Conservation (phyloP, 2,888 invertebrate genomes). For the Agrochola lychnidis region DNA sequence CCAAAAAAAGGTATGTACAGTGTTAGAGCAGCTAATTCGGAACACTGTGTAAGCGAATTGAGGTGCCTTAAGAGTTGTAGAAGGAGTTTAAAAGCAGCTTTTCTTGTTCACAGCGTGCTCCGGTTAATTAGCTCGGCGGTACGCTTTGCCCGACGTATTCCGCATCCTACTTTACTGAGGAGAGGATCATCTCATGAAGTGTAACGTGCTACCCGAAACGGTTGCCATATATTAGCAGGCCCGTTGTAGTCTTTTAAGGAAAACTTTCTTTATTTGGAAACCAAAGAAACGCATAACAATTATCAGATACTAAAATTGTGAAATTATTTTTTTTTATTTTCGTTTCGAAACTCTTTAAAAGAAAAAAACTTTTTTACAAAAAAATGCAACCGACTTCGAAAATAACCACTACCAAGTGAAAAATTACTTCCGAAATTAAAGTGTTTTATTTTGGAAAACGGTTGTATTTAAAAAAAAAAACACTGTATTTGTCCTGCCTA, state of each 20-base stretch:
- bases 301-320: background rate
- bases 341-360: too few relatives aligned
- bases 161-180: constrained; percentile 58
- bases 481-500: too few relatives aligned
- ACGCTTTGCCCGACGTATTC: constrained; percentile 65
- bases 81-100: constrained; percentile 71
- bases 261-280: constrained; percentile 7
- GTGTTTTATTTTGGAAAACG: too few relatives aligned
- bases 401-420: too few relatives aligned
- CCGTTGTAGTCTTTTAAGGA: constrained; percentile 19
- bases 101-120: constrained; percentile 65
- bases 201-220: constrained; percentile 49
- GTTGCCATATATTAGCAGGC: constrained; percentile 42
- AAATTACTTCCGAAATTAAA: too few relatives aligned
- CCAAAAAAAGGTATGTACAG: constrained; percentile 41
- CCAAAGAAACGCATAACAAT: background rate
- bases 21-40: constrained; percentile 58
- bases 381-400: too few relatives aligned
- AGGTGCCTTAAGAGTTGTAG: constrained; percentile 70
- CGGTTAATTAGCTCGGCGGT: constrained; percentile 75
- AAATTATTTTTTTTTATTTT: too few relatives aligned
- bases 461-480: too few relatives aligned
- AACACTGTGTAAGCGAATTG: constrained; percentile 69
- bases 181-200: constrained; percentile 66
- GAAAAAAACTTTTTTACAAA: too few relatives aligned